phyloP scores from a whole-genome alignment of 1,140 invertebrate species.

The Colletes latitarsis region DNA sequence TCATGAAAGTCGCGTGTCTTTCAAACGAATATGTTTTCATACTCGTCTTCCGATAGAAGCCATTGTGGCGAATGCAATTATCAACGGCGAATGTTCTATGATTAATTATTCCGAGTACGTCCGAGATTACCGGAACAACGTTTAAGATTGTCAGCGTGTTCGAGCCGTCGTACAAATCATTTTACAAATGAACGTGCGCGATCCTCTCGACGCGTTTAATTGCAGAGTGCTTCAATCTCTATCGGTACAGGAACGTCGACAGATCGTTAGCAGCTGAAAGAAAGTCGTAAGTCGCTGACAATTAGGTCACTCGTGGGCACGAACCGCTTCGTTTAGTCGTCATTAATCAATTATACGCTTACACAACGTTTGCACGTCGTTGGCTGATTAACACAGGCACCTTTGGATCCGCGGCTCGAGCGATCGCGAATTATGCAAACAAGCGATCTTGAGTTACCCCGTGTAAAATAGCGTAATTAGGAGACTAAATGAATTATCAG shows the following conservation, averaged over 20 bases:
- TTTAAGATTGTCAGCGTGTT: background rate
- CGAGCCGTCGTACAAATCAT: background rate
- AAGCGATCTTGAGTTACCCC: too few species aligned
- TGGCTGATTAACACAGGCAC: conserved; percentile 31
- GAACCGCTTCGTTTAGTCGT: conserved; percentile 26
- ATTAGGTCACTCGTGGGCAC: conserved; percentile 44
- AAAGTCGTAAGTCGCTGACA: conserved; percentile 20
- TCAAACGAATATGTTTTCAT: too few species aligned
- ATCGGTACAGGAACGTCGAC: background rate
- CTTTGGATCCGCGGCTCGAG: background rate
- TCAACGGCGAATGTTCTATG: background rate
- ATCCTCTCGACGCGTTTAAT: conserved; percentile 3
- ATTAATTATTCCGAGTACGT: background rate
- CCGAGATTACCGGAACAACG: background rate
- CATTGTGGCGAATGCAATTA: background rate
- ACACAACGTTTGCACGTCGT: conserved; percentile 6
- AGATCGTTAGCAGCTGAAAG: conserved; percentile 3
- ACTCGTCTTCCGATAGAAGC: background rate
- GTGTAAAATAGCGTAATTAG: background rate
- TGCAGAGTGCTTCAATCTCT: background rate
- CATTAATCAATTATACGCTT: conserved; percentile 43
- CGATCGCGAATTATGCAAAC: conserved; percentile 34
- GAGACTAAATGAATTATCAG: background rate
- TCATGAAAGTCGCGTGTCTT: too few species aligned
- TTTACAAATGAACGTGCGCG: background rate